These are phyloP conservation scores for Idris sp. DNA, from an alignment of 1,140 invertebrate genomes.

Conservation along the genomic window DNA sequence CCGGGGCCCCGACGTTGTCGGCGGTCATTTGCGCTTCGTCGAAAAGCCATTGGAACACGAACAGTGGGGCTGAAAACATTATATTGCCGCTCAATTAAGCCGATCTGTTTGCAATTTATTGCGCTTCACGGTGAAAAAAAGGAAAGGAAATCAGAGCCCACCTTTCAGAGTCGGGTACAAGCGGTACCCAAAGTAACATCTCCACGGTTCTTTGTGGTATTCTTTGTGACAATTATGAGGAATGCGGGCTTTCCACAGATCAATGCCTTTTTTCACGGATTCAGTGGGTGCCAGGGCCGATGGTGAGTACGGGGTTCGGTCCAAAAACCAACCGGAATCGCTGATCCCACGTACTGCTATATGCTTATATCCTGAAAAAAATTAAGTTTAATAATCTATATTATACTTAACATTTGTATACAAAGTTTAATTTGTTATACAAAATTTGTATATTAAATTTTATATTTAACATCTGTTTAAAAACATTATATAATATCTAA, in stretches of 20 bases:
- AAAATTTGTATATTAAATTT: too few species aligned
- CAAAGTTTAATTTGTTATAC: too few species aligned
- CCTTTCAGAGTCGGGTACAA: conserved; percentile 90
- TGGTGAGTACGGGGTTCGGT: conserved; percentile 85
- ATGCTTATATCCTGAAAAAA: conserved; percentile 77
- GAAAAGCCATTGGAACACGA: conserved; percentile 96
- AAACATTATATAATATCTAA: too few species aligned
- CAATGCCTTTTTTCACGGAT: conserved; percentile 86
- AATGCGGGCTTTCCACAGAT: conserved; percentile 89
- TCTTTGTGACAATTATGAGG: conserved; percentile 85
- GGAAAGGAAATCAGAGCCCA: too few species aligned
- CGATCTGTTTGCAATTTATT: conserved; percentile 3
- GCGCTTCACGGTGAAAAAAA: conserved; percentile 16
- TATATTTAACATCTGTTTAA: too few species aligned
- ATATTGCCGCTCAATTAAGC: conserved; percentile 29
- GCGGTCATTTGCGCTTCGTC: conserved; percentile 96
- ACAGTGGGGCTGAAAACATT: conserved; percentile 87
- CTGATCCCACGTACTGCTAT: conserved; percentile 88
- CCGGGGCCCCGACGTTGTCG: conserved; percentile 90
- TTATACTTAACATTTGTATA: too few species aligned
- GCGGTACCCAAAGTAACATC: conserved; percentile 95
- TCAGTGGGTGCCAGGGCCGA: conserved; percentile 80
- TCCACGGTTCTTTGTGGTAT: conserved; percentile 88
- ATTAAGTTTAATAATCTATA: too few species aligned
- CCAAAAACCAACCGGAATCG: conserved; percentile 96